Evolutionary conservation across 2,888 invertebrate species (phyloP), one percentile per base, ranked within the genome.

Genomic region (Chorisops tibialis): DNA sequence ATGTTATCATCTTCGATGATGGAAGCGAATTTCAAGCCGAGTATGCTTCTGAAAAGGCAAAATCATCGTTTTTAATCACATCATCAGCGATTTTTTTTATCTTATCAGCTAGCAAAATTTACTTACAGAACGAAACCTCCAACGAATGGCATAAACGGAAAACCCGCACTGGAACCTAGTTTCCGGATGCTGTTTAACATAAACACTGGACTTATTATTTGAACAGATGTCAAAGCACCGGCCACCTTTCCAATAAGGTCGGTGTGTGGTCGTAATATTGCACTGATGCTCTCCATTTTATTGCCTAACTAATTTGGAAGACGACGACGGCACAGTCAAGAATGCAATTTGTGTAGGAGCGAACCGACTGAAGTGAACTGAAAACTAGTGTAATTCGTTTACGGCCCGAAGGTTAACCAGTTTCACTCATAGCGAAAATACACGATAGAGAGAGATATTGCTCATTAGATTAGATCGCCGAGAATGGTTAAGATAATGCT

Each of bases 121-220:
- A 56, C 88, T 86, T 78, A 91, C 91, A 91, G 83, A 64, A 87
- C 83, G 67, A 87, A 74, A 78, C 91, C 91, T 39, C 90, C 91
- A 43, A 89, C 73, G 75, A 91, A 91, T 0, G 90, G 88, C 74
- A 84, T 83, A 21, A 87, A 79, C 48, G 86, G 83, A 66, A 86
- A 81, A 60, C 85, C 85, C 69, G 81, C 81, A 0, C 90, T 86
- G 68, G 79, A 82, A 16, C 85, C 84, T 71, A 85, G 86, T 70
- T 85, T 85, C 65, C 86, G 83, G 66, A 91, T 87, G 71, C 89
- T 88, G 73, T 83, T 85, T 73, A 91, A 85, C 64, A 91, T 81
- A 72, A 88, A 82, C 72, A 82, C 81, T 70, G 93, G 93, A 30
- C 92, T 85, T 72, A 93, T 85, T 81, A 93, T 92, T 75, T 93